phyloP scores from a whole-genome alignment of 35 echinoderm and acorn worm species.

The Lytechinus variegatus region DNA sequence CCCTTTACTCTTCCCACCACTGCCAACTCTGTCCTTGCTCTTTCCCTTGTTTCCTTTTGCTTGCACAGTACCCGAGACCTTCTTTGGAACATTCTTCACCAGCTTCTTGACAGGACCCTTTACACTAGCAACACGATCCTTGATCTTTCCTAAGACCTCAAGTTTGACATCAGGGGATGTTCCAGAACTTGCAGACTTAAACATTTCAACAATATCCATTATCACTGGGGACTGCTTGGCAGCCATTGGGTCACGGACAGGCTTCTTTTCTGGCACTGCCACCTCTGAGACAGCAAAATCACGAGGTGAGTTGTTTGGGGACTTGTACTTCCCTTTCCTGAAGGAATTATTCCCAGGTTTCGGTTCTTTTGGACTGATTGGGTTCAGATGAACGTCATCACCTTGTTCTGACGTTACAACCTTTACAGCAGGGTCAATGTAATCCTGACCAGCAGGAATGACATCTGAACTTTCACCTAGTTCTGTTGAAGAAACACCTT shows the following conservation, averaged over 20 bases:
- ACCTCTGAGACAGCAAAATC: neutral
- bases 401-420: neutral
- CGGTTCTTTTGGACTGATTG: slow-evolving; percentile 64
- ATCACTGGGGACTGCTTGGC: slow-evolving; percentile 75
- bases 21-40: slow-evolving; percentile 23
- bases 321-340: slow-evolving; percentile 54
- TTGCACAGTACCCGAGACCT: neutral
- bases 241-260: slow-evolving; percentile 6
- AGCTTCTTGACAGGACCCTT: slow-evolving; percentile 47
- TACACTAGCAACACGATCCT: slow-evolving; percentile 1
- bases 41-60: slow-evolving; percentile 14
- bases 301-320: slow-evolving; percentile 61
- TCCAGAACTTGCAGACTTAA: slow-evolving; percentile 44
- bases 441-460: slow-evolving; percentile 22
- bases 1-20: neutral
- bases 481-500: neutral
- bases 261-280: neutral
- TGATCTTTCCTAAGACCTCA: slow-evolving; percentile 46
- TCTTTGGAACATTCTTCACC: slow-evolving; percentile 28
- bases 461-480: neutral
- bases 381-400: slow-evolving; percentile 50
- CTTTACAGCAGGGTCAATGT: slow-evolving; percentile 37
- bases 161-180: neutral
- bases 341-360: slow-evolving; percentile 41
- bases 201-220: slow-evolving; percentile 71